These are phyloP conservation scores for Apantesis nais DNA, from an alignment of 2,888 invertebrate genomes.

Conservation along the genomic window DNA sequence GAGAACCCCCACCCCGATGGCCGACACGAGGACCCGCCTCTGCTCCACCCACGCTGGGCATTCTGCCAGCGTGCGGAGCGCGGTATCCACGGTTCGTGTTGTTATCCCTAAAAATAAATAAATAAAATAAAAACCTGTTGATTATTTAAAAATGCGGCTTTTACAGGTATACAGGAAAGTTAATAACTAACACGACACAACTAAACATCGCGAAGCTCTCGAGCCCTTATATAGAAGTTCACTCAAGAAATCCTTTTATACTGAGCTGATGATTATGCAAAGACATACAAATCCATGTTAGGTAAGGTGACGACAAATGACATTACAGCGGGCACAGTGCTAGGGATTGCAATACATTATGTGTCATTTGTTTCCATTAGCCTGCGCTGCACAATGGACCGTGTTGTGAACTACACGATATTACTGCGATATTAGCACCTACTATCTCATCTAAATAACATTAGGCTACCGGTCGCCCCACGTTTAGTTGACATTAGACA, in stretches of 20 bases:
- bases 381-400: constrained; percentile 8
- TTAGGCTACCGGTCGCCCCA: not conserved
- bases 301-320: not conserved
- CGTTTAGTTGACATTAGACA: not conserved
- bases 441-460: constrained; percentile 4
- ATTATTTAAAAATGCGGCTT: too few relatives aligned
- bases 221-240: not conserved
- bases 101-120: too few relatives aligned
- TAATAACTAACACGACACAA: too few relatives aligned
- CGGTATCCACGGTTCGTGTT: too few relatives aligned
- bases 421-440: not conserved
- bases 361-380: constrained; percentile 15
- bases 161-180: not conserved
- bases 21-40: too few relatives aligned
- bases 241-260: not conserved
- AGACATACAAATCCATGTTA: not conserved
- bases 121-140: not conserved
- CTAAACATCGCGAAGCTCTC: not conserved
- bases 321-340: not conserved
- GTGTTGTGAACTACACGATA: not conserved
- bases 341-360: constrained; percentile 2
- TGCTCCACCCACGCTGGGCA: too few relatives aligned
- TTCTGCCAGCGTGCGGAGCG: too few relatives aligned
- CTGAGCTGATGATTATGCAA: not conserved
- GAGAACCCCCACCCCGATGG: too few relatives aligned